These are phyloP conservation scores for Callocephalon fimbriatum DNA, from an alignment of 2,113 vertebrate species.

Conservation along the genomic window DNA sequence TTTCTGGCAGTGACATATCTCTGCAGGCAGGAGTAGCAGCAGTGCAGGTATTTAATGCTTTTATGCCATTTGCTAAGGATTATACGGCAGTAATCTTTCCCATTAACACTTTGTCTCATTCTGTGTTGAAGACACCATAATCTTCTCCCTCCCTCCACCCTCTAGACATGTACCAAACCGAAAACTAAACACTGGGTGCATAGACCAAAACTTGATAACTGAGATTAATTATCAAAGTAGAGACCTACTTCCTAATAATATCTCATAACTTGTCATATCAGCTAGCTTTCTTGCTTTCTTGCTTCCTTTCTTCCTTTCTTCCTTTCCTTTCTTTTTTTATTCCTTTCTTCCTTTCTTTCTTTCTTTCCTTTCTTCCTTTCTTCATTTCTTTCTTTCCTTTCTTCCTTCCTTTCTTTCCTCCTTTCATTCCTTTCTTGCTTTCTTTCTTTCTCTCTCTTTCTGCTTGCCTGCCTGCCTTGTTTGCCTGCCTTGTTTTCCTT, in stretches of 20 bases:
- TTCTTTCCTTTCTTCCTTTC: too few relatives aligned
- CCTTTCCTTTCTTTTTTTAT: too few relatives aligned
- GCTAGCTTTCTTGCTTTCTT: neutral
- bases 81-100: conserved; percentile 9
- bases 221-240: conserved; percentile 11
- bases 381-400: accelerated
- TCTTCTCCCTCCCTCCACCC: neutral
- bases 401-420: accelerated
- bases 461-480: too few relatives aligned
- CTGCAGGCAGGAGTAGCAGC: neutral
- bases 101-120: neutral
- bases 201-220: neutral
- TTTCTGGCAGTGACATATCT: conserved; percentile 23
- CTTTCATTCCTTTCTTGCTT: too few relatives aligned
- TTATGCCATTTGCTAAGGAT: conserved; percentile 20
- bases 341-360: too few relatives aligned
- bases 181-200: neutral
- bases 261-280: neutral
- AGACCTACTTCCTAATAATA: neutral
- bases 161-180: neutral
- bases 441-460: too few relatives aligned
- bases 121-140: neutral
- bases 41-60: neutral
- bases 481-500: neutral
- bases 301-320: neutral